Evolutionary conservation across 2,113 vertebrate species (phyloP).

Genomic region (Alexandromys fortis): DNA sequence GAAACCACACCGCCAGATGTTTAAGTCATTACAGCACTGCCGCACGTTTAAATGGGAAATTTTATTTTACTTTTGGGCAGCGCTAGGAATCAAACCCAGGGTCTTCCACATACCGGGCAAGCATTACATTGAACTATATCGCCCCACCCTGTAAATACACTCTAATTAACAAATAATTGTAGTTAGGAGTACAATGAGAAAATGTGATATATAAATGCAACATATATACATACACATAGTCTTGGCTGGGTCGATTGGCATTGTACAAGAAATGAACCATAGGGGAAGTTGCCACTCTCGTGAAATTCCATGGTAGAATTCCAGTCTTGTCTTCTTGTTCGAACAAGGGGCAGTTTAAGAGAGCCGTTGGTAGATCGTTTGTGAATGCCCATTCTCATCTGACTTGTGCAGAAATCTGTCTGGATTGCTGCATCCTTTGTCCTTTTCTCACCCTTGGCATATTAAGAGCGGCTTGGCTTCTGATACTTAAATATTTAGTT

Average conservation of each 20-base stretch:
- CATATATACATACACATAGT: background rate
- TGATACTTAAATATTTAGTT: background rate
- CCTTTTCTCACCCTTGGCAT: constrained; percentile 18
- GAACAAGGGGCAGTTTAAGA: background rate
- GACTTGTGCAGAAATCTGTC: background rate
- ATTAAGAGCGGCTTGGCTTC: background rate
- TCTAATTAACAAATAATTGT: background rate
- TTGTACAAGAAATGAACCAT: background rate
- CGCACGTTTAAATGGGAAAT: background rate
- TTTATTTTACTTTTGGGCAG: background rate
- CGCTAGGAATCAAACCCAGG: background rate
- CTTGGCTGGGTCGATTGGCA: constrained; percentile 5
- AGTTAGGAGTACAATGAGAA: background rate
- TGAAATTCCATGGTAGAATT: background rate
- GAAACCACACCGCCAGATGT: background rate
- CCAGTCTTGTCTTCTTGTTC: background rate
- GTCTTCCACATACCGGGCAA: background rate
- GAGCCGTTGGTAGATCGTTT: constrained; percentile 16
- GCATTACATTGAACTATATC: background rate
- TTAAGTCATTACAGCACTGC: background rate
- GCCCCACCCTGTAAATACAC: background rate
- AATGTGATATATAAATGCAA: no score
- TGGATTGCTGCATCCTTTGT: background rate
- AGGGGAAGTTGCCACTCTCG: background rate
- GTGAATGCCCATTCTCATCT: background rate